These are phyloP conservation scores for Rhinichthys klamathensis DNA, from an alignment of 2,113 vertebrate species.

Conservation along the genomic window DNA sequence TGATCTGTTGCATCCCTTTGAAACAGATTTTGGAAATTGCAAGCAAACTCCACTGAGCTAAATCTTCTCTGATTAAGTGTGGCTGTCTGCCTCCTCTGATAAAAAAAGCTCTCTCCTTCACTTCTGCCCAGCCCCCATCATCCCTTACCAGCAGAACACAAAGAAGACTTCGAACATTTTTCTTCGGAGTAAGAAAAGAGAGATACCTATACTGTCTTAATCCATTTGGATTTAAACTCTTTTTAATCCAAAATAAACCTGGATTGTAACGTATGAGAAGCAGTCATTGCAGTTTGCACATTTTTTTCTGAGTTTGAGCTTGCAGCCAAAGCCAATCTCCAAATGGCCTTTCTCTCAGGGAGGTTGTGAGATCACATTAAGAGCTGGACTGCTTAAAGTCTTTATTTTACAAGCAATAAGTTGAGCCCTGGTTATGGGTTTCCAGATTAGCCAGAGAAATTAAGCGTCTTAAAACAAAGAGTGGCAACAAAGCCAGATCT, in stretches of 20 bases:
- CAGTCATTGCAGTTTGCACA: neutral
- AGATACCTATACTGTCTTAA: slow-evolving; percentile 7
- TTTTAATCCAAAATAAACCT: slow-evolving; percentile 12
- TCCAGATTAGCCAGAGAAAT: slow-evolving; percentile 62
- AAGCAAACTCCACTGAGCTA: slow-evolving; percentile 61
- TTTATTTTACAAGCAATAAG: slow-evolving; percentile 48
- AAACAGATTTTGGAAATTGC: slow-evolving; percentile 59
- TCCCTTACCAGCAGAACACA: slow-evolving; percentile 14
- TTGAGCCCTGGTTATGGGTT: slow-evolving; percentile 62
- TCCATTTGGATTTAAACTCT: neutral
- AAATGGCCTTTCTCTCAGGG: slow-evolving; percentile 56
- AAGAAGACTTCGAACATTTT: slow-evolving; percentile 7
- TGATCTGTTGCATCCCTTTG: slow-evolving; percentile 67
- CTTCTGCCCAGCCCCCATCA: slow-evolving; percentile 39
- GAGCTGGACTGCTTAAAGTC: slow-evolving; percentile 28
- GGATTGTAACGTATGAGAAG: neutral
- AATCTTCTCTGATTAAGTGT: slow-evolving; percentile 50
- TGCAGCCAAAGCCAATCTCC: slow-evolving; percentile 41
- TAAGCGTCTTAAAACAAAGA: slow-evolving; percentile 50
- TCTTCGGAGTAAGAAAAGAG: slow-evolving; percentile 2
- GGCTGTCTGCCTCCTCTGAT: slow-evolving; percentile 49
- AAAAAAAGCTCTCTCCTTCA: slow-evolving; percentile 40
- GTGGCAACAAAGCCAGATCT: slow-evolving; percentile 37
- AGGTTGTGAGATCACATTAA: slow-evolving; percentile 51
- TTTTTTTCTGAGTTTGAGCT: neutral